Evolutionary conservation across 2,113 vertebrate species (phyloP), one percentile per base, ranked within the genome.

Genomic region (Paratilapia polleni): DNA sequence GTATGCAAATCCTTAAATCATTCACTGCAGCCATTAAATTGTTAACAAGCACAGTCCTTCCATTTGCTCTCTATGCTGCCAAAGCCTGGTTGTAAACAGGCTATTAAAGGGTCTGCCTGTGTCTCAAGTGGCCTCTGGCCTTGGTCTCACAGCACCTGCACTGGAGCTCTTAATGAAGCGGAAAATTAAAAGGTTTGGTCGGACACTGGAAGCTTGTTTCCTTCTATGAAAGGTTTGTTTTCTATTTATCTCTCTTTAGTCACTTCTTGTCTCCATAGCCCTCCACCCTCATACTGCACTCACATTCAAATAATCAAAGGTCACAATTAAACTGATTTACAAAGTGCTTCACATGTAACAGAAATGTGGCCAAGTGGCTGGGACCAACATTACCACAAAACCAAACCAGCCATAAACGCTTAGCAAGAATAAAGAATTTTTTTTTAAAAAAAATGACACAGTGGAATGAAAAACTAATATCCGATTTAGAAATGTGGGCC

Each of bases 101-200:
- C 92, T 91, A 88, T 94, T 95, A 93, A 93, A 94, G 86, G 88
- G 84, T 84, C 90, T 87, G 90, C 77, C 77, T 88, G 84, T 76
- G 93, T 92, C 91, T 87, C 80, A 63, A 88, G 88, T 75, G 79
- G 88, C 82, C 88, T 86, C 86, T 90, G 93, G 92, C 91, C 93
- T 80, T 86, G 84, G 88, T 87, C 92, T 93, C 84, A 58, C 82
- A 86, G 90, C 88, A 84, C 87, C 92, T 86, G 87, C 88, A 93
- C 93, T 87, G 91, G 66, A 91, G 90, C 86, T 87, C 88, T 92
- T 95, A 95, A 95, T 95, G 95, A 94, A 93, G 94, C 90, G 86
- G 93, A 95, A 95, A 96, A 95, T 96, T 94, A 95, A 95, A 94
- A 90, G 90, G 88, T 94, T 93, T 85, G 77, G 88, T 82, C 43